Evolutionary conservation across 2,888 invertebrate genomes (phyloP).

Genomic region (Sthenelais limicola): DNA sequence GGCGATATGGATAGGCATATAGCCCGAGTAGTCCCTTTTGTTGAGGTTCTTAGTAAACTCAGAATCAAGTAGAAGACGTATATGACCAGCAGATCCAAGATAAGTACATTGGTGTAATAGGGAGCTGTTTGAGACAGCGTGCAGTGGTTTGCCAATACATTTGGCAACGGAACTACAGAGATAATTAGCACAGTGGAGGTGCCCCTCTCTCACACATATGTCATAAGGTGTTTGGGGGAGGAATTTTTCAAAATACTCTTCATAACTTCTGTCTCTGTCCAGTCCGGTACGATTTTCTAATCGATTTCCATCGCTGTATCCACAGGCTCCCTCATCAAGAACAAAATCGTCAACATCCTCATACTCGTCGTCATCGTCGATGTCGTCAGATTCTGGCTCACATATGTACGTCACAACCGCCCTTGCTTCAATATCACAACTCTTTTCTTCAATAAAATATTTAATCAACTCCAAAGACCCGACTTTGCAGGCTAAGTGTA

Average conservation of each 20-base stretch:
- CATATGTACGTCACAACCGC: slow-evolving; percentile 12
- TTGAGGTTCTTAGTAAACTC: neutral
- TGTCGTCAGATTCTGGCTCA: neutral
- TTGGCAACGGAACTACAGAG: slow-evolving; percentile 35
- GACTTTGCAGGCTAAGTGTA: slow-evolving; percentile 42
- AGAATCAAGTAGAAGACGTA: slow-evolving; percentile 10
- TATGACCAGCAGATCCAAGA: slow-evolving; percentile 33
- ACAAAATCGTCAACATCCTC: neutral
- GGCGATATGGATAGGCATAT: slow-evolving; percentile 38
- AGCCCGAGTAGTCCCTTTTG: slow-evolving; percentile 21
- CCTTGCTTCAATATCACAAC: slow-evolving; percentile 1
- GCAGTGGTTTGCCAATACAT: slow-evolving; percentile 21
- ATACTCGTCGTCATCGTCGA: neutral
- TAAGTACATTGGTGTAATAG: slow-evolving; percentile 32
- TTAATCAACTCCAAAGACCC: slow-evolving; percentile 17
- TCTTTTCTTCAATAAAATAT: slow-evolving; percentile 28
- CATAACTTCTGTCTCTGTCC: neutral
- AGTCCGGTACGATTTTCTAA: neutral
- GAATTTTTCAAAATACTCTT: neutral
- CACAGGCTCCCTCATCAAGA: neutral
- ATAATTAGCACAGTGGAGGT: slow-evolving; percentile 36
- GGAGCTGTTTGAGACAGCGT: slow-evolving; percentile 22
- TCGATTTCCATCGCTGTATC: neutral
- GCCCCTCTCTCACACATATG: slow-evolving; percentile 1
- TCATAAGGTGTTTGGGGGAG: slow-evolving; percentile 26